These are phyloP conservation scores for Okapia johnstoni DNA, from an alignment of 2,113 vertebrate species.

Conservation along the genomic window DNA sequence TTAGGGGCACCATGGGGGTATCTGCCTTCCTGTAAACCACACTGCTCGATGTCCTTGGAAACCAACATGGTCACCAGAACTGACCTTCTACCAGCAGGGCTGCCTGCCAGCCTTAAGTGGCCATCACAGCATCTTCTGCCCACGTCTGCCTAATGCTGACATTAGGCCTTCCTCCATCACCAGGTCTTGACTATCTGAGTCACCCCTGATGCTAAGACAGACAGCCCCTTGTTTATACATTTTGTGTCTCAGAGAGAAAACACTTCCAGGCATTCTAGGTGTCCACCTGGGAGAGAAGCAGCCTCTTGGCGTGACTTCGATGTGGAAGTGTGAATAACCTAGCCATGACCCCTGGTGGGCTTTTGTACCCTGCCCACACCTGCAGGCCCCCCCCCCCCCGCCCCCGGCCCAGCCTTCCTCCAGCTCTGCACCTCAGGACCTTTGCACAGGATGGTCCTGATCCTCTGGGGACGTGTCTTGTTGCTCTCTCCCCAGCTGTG, in stretches of 20 bases:
- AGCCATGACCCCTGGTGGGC: neutral
- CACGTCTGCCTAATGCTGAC: neutral
- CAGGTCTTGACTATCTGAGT: neutral
- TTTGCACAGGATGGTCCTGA: neutral
- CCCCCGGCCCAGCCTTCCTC: too few species aligned
- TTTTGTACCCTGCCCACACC: neutral
- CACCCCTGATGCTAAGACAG: neutral
- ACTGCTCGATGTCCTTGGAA: neutral
- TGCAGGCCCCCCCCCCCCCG: neutral
- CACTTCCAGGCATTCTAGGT: neutral
- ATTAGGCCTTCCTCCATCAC: neutral
- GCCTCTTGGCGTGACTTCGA: neutral
- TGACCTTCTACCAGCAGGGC: neutral
- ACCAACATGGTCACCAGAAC: neutral
- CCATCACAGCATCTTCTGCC: neutral
- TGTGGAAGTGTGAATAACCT: neutral
- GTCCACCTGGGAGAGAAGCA: neutral
- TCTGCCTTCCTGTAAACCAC: neutral
- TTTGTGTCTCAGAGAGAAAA: neutral
- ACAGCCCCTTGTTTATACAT: neutral
- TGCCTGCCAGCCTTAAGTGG: neutral
- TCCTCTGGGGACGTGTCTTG: neutral
- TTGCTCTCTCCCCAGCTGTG: neutral
- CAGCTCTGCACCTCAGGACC: neutral
- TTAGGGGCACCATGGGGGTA: rapidly evolving